Base-by-base conservation (phyloP, 1,140 invertebrate species). In the Leptinotarsa undecemlineata region DNA sequence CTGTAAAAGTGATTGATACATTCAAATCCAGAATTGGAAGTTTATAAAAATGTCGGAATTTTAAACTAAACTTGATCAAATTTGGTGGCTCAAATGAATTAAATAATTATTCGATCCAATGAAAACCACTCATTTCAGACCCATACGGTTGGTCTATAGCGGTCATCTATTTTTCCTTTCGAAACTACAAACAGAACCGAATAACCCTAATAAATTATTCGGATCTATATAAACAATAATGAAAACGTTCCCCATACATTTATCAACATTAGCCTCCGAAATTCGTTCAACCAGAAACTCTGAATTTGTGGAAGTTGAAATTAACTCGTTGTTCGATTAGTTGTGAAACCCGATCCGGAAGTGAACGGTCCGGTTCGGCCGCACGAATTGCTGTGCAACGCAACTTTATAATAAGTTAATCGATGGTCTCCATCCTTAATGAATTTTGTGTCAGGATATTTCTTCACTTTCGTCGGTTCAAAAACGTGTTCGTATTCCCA, bases 261-360 rank as follows among this genome's bases (percentile, higher is more conserved):
- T 17, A 57, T 57, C 51, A 57, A 57, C 51, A 57, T 57, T 57
- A 57, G 51, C 51, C 51, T 57, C 51, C 15, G 51, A 57, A 17
- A 57, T 57, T 57, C 51, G 51, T 57, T 57, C 51, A 19, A 19
- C n/a, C n/a, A 19, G 51, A 57, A 57, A 57, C n/a, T 57, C 51
- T 15, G n/a, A 57, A 57, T 57, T 57, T 57, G 51, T 57, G 51
- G 51, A 57, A 57, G 51, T 57, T 57, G 51, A 57, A 57, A 57
- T 57, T 57, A 57, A 57, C 51, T 57, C 51, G 51, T 57, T 57
- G 51, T 57, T 57, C 51, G 51, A 57, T 57, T 57, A 57, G 51
- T 57, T 57, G 51, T 19, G 14, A 57, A 57, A 57, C 51, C 51
- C 51, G 6, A 57, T 57, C 51, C 51, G 51, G 51, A 57, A 57